These are phyloP conservation scores for Smutsia gigantea DNA, from an alignment of 2,797 vertebrate genomes.

Conservation along the genomic window DNA sequence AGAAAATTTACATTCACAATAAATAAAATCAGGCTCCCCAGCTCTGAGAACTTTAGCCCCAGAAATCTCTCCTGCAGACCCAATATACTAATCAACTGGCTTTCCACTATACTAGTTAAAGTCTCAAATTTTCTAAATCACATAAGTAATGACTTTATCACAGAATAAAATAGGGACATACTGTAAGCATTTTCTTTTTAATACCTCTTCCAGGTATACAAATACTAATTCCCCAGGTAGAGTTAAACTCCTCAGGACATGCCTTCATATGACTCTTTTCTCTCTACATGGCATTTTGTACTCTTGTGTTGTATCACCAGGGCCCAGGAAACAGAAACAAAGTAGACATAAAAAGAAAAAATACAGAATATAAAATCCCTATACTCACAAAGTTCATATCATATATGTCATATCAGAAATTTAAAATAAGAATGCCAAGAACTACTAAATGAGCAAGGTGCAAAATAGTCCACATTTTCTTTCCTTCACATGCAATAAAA, in stretches of 20 bases:
- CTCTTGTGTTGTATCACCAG: not conserved
- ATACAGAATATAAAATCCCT: not conserved
- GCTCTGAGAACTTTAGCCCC: not conserved
- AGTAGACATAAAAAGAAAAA: not conserved
- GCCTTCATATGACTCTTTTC: not conserved
- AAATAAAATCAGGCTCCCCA: not conserved
- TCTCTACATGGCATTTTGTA: not conserved
- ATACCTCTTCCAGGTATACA: not conserved
- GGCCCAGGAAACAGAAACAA: not conserved
- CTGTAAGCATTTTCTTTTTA: not conserved
- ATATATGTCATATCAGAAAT: not conserved
- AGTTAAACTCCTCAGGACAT: not conserved
- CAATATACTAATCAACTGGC: not conserved
- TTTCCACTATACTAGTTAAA: not conserved
- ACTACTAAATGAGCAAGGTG: not conserved
- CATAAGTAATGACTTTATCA: not conserved
- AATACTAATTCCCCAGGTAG: not conserved
- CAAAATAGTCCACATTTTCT: not conserved
- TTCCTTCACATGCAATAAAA: not conserved
- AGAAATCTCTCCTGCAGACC: not conserved
- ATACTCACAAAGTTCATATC: not conserved
- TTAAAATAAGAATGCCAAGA: constrained; percentile 33
- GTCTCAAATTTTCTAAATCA: constrained; percentile 8
- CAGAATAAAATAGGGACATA: not conserved
- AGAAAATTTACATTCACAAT: not conserved